phyloP scores from a whole-genome alignment of 2,113 vertebrate genomes.

The Haplochromis vanheusdeni region DNA sequence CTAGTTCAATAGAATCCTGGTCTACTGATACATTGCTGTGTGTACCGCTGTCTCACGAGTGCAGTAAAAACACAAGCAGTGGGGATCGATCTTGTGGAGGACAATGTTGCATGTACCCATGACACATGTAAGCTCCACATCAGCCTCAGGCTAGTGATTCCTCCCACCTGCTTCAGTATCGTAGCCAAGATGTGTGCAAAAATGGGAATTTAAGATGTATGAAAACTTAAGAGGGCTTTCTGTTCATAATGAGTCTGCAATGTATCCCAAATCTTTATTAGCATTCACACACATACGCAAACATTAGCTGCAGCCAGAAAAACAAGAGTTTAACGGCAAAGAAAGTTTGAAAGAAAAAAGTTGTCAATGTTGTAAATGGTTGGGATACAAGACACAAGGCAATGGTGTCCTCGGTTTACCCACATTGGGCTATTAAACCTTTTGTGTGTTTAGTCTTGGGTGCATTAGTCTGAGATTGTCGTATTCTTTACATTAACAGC shows the following conservation, averaged over 20 bases:
- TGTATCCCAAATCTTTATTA: slow-evolving; percentile 27
- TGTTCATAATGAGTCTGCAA: slow-evolving; percentile 29
- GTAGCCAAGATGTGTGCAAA: slow-evolving; percentile 36
- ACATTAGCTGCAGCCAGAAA: slow-evolving; percentile 19
- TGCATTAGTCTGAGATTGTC: background rate
- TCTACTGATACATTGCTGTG: background rate
- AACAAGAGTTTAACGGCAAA: background rate
- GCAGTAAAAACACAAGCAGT: slow-evolving; percentile 39
- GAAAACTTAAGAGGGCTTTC: slow-evolving; percentile 20
- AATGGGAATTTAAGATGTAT: slow-evolving; percentile 29
- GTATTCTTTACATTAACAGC: background rate
- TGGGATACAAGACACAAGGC: background rate
- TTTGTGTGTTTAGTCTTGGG: background rate
- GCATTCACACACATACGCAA: background rate
- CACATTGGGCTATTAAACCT: background rate
- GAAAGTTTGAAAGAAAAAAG: slow-evolving; percentile 4
- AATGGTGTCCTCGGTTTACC: background rate
- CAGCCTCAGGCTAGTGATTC: slow-evolving; percentile 54
- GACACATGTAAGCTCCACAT: slow-evolving; percentile 43
- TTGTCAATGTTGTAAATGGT: background rate
- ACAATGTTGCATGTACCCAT: slow-evolving; percentile 39
- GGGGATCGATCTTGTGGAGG: slow-evolving; percentile 41
- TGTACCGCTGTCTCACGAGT: background rate
- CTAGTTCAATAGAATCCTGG: slow-evolving; percentile 28
- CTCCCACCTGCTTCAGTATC: slow-evolving; percentile 42